Base-by-base conservation (phyloP, 1,140 invertebrate genomes). In the Tribolium madens region DNA sequence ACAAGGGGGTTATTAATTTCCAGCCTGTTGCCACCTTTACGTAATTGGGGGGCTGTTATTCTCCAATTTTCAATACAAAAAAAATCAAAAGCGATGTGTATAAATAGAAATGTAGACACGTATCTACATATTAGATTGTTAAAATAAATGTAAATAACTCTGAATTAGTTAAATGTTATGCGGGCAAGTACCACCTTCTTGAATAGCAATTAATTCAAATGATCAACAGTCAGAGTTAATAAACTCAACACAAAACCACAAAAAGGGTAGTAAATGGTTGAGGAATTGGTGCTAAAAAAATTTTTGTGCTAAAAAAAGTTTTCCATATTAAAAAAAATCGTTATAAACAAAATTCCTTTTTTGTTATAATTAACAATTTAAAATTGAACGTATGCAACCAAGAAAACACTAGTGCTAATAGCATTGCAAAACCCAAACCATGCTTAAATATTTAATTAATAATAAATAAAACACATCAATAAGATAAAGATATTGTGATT, bases 1-100 rank as follows among this genome's bases (percentile, higher is more conserved):
- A 57, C 52, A 18, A 57, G 17, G 52, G 14, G 14, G 17, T 57
- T 21, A 57, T 57, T 57, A 57, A 57, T 57, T 17, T 57, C 3
- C 21, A 9, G 48, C 10, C 18, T 57, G 52, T 57, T 57, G 17
- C 14, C 52, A 57, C 52, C 17, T 57, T 57, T 57, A 57, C 0
- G 36, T 42, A 0, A 42, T 42, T 42, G 36, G 36, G n/a, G 9
- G 36, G n/a, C 36, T 42, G 9, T 42, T 42, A 42, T 42, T 2
- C 9, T n/a, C 4, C 3, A 42, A 42, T 42, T 42, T 42, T 42
- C 3, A 42, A 42, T 5, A n/a, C n/a, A n/a, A 26, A 26, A 2
- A 26, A 5, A 26, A 4, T 26, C 21, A 4, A 3, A 26, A 26
- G 21, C 21, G 21, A 26, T 0, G 21, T 26, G 21, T 26, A 42